Base-by-base conservation (phyloP, 2,113 vertebrate species). In the Vireo altiloquus region DNA sequence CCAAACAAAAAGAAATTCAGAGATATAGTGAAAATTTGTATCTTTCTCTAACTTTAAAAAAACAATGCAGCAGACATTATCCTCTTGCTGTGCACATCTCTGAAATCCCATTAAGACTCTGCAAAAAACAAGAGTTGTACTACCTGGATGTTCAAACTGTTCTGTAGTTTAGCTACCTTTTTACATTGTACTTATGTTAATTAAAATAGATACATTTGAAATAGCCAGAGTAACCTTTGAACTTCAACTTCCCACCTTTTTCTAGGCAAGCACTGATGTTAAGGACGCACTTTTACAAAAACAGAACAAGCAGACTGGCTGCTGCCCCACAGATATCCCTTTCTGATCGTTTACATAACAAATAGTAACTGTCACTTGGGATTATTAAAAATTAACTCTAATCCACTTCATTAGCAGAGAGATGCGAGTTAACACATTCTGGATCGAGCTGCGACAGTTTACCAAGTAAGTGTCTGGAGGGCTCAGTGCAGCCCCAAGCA, bases 51-150 rank as follows among this genome's bases (percentile, higher is more conserved):
- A 39, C 20, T 82, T 63, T 18, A 82, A 61, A 33, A 8, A 53
- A 57, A 17, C 13, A 17, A 4, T 0, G 0, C 11, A 53, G 78
- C 31, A 68, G 21, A 49, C 7, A 0, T 14, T 24, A 61, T 30
- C 10, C 37, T 82, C 33, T 13, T 7, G 21, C 54, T 44, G 30
- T 13, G 39, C 70, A 47, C 49, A 61, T 23, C 65, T 63, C 82
- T 35, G 46, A 65, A 75, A 46, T 18, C 18, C 31, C 33, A 4
- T 70, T 24, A 64, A n/a, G 69, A 22, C 7, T 13, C 24, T 10
- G n/a, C 7, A 60, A 50, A 78, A 82, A 66, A 11, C 3, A 35
- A 35, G 6, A 53, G 63, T 10, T 16, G 30, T 11, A 23, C 4
- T 3, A 50, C 35, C 42, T 27, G 31, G 65, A 87, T 44, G 39